These are phyloP conservation scores for Cactoblastis cactorum DNA, from an alignment of 2,888 invertebrate species.

Conservation along the genomic window DNA sequence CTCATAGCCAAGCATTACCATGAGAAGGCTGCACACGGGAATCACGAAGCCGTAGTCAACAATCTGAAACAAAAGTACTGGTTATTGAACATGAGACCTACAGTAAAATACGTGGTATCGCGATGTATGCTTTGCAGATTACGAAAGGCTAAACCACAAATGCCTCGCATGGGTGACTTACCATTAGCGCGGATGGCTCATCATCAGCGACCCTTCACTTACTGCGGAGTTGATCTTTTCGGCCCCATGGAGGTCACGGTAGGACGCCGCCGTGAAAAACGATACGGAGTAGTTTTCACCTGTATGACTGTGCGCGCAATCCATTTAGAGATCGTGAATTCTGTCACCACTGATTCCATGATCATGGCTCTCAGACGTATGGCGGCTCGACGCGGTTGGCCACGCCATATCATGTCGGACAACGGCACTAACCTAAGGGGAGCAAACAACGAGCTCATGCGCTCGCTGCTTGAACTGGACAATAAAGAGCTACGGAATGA, in stretches of 20 bases:
- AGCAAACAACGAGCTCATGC: conserved; percentile 20
- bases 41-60: conserved; percentile 14
- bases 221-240: conserved; percentile 26
- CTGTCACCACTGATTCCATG: conserved; percentile 16
- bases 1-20: background rate
- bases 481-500: background rate
- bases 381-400: conserved; percentile 24
- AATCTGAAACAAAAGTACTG: conserved; percentile 17
- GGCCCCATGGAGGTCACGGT: conserved; percentile 25
- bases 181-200: conserved; percentile 24
- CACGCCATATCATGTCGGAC: background rate
- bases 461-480: conserved; percentile 16
- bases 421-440: conserved; percentile 11
- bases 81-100: conserved; percentile 23
- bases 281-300: conserved; percentile 27
- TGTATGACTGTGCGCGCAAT: conserved; percentile 25
- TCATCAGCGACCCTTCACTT: conserved; percentile 23
- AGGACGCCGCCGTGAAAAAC: conserved; percentile 20
- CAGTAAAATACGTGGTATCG: conserved; percentile 21
- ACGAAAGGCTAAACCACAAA: conserved; percentile 16
- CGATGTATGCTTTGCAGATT: conserved; percentile 24
- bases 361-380: conserved; percentile 24
- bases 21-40: background rate
- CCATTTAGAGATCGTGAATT: conserved; percentile 20
- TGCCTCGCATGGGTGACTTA: conserved; percentile 27